phyloP scores from a whole-genome alignment of 1,140 invertebrate species.

The Hylaeus volcanicus region DNA sequence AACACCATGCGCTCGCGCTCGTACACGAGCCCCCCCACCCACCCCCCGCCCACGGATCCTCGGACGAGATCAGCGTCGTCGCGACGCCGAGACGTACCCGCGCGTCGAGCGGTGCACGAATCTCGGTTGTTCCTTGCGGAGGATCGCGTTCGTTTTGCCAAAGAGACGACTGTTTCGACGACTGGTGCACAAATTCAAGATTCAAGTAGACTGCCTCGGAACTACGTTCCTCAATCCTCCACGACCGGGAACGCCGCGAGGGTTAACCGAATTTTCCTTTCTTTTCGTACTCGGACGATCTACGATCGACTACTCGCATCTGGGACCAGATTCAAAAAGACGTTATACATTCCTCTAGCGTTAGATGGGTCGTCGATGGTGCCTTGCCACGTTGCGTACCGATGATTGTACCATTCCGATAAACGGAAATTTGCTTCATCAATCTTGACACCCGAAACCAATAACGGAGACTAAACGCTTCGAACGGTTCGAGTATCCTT shows the following conservation, averaged over 20 bases:
- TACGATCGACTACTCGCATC: constrained; percentile 48
- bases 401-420: too few relatives aligned
- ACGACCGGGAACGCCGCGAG: not conserved
- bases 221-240: not conserved
- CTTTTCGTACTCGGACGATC: constrained; percentile 22
- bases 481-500: not conserved
- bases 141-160: constrained; percentile 27
- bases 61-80: not conserved
- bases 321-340: constrained; percentile 59
- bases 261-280: not conserved
- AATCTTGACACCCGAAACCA: too few relatives aligned
- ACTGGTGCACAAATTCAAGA: too few relatives aligned
- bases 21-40: too few relatives aligned
- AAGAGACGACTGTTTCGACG: not conserved
- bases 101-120: not conserved
- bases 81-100: too few relatives aligned
- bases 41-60: too few relatives aligned
- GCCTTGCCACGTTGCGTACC: not conserved
- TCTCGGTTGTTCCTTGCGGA: not conserved
- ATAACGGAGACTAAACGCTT: too few relatives aligned
- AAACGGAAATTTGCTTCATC: too few relatives aligned
- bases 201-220: not conserved
- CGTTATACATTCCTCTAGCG: constrained; percentile 34
- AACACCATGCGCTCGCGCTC: constrained; percentile 18
- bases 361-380: constrained; percentile 5